A percentile compares a stretch with the other conserved stretches of the same genome.
Evolutionary conservation across 1,140 invertebrate genomes (phyloP).

Genomic region (Brachionus angularis): DNA sequence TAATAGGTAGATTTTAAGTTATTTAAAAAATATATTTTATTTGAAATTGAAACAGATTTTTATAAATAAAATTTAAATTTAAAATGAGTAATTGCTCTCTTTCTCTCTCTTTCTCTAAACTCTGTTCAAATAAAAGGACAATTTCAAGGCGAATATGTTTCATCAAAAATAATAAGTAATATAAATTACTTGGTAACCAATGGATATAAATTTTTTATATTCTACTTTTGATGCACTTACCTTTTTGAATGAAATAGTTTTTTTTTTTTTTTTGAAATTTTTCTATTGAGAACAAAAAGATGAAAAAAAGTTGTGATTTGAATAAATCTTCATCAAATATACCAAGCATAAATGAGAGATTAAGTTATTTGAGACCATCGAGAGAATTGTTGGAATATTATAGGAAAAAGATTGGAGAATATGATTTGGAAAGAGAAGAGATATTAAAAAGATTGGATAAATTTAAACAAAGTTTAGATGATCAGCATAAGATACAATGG

Average conservation of each 20-base stretch:
- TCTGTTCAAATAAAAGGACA: no score
- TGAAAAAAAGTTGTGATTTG: background rate
- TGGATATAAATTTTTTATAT: conserved; percentile 1
- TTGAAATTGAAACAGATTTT: no score
- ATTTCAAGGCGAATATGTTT: no score
- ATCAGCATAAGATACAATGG: conserved; percentile 56
- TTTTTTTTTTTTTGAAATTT: background rate
- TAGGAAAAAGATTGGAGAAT: conserved; percentile 58
- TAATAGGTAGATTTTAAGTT: no score
- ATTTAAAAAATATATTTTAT: no score
- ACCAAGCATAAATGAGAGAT: conserved; percentile 18
- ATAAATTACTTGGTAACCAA: no score
- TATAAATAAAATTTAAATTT: no score
- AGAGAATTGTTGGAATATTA: conserved; percentile 58
- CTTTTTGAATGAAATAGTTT: background rate
- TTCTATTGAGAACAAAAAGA: background rate
- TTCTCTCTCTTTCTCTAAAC: no score
- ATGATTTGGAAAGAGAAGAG: conserved; percentile 56
- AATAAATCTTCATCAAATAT: conserved; percentile 1
- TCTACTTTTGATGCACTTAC: background rate
- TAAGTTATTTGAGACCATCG: conserved; percentile 55
- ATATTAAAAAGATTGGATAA: conserved; percentile 54
- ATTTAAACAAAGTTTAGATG: conserved; percentile 55
- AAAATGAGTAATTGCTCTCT: no score
- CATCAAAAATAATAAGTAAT: no score